A percentile compares a stretch with the other conserved stretches of the same genome.
phyloP scores from a whole-genome alignment of 2,888 invertebrate species.

The Scrobipalpa atriplicella region DNA sequence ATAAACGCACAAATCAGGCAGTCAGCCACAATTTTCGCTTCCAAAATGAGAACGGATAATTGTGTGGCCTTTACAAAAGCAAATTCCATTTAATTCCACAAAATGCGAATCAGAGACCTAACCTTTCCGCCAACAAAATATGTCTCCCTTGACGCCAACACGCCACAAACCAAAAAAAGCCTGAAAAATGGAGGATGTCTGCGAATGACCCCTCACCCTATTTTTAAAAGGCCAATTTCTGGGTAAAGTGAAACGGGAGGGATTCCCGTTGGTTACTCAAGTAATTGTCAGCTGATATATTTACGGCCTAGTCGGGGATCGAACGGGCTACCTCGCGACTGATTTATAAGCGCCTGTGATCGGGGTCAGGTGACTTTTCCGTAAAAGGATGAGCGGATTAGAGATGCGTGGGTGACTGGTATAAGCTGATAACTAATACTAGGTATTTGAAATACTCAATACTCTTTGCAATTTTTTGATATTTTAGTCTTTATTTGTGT shows the following conservation, averaged over 20 bases:
- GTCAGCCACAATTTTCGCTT: too few relatives aligned
- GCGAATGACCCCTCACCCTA: conserved; percentile 5
- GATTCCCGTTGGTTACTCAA: conserved; percentile 38
- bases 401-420: not conserved
- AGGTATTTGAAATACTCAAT: too few relatives aligned
- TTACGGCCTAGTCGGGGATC: conserved; percentile 35
- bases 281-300: conserved; percentile 47
- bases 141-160: not conserved
- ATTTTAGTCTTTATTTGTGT: too few relatives aligned
- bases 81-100: not conserved
- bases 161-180: conserved; percentile 2
- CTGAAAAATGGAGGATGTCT: conserved; percentile 1
- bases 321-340: conserved; percentile 9
- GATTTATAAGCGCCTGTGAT: conserved; percentile 27
- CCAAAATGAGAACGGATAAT: too few relatives aligned
- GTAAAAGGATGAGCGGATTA: conserved; percentile 27
- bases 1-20: too few relatives aligned
- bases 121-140: conserved; percentile 1
- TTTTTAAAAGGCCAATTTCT: conserved; percentile 33
- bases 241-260: conserved; percentile 25
- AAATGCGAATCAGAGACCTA: conserved; percentile 9
- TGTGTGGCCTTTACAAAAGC: not conserved
- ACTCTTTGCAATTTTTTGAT: too few relatives aligned
- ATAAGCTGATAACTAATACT: too few relatives aligned
- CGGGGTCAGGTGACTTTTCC: conserved; percentile 28